Evolutionary conservation across 2,797 vertebrate species (phyloP), one percentile per base, ranked within the genome.

Genomic region (Scolopax bukidnonensis): DNA sequence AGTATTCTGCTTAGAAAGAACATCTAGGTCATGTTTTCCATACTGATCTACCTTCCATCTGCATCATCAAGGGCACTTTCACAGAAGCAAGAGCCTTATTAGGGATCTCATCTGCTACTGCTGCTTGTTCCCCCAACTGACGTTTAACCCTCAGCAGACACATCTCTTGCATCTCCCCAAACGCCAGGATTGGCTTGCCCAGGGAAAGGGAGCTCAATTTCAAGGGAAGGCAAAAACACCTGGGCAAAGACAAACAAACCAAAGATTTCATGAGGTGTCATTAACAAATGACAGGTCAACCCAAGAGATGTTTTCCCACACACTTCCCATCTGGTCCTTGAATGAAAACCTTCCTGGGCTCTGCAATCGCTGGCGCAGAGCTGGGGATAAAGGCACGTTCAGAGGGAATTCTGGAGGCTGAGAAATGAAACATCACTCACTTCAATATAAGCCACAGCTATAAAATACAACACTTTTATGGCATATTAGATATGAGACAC

Each of bases 11-110:
- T 87, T 85, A 50, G 75, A 90, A 94, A 77, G 56, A 95, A 91
- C 76, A 94, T 83, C 80, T 84, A 78, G 90, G 77, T 94, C 80
- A 71, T 82, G 45, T 84, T 93, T 94, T 93, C 87, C 75, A 56
- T 50, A 33, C 88, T 84, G 93, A 95, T 91, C 90, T 84, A 68
- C 54, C 89, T 79, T 80, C 93, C 60, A 43, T 84, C 91, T 83
- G 64, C 76, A 87, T 77, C 84, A 77, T 74, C 77, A 95, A 95
- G 90, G 88, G 80, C 85, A 82, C 81, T 90, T 87, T 25, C 74
- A 93, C 56, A 70, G 71, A 77, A 90, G 74, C 59, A 36, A 77
- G 57, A 90, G 32, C 41, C 59, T 90, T 91, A 50, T 78, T 65
- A 86, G 57, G n/a, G 80, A 68, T 57, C 65, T 94, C 41, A 25